These are phyloP conservation scores for Apamea anceps DNA, from an alignment of 2,888 invertebrate genomes.

Conservation along the genomic window DNA sequence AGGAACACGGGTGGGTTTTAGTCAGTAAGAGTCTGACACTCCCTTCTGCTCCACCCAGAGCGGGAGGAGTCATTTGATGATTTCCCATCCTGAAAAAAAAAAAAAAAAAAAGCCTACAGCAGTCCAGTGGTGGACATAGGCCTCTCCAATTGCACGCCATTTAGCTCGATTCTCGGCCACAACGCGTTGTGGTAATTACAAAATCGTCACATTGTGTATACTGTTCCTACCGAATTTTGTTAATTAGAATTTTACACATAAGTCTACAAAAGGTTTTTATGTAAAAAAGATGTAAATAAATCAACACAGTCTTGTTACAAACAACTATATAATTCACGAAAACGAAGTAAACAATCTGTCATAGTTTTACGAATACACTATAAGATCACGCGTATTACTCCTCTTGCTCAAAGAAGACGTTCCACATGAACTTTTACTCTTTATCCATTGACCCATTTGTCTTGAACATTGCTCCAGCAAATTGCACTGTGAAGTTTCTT, in stretches of 20 bases:
- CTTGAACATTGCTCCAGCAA: conserved; percentile 69
- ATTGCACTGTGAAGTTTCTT: conserved; percentile 60
- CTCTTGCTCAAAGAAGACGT: not conserved
- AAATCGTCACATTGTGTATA: not conserved
- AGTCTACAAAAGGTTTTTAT: not conserved
- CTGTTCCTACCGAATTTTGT: too few species aligned
- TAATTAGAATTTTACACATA: not conserved
- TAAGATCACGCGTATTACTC: not conserved
- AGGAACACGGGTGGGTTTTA: too few species aligned
- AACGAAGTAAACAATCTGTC: not conserved
- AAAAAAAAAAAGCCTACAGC: too few species aligned
- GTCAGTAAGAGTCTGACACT: too few species aligned
- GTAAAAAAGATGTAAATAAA: not conserved
- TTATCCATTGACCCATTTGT: conserved; percentile 39
- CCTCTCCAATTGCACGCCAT: not conserved
- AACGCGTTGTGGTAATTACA: not conserved
- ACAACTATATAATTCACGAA: not conserved
- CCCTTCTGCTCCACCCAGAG: too few species aligned
- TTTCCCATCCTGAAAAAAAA: too few species aligned
- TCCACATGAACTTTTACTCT: conserved; percentile 38
- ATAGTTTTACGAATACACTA: not conserved
- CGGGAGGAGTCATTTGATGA: too few species aligned
- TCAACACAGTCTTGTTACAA: not conserved
- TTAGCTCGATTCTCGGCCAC: not conserved
- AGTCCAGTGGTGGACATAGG: not conserved